Evolutionary conservation across 2,888 invertebrate genomes (phyloP).

Genomic region (Corbicula japonica): DNA sequence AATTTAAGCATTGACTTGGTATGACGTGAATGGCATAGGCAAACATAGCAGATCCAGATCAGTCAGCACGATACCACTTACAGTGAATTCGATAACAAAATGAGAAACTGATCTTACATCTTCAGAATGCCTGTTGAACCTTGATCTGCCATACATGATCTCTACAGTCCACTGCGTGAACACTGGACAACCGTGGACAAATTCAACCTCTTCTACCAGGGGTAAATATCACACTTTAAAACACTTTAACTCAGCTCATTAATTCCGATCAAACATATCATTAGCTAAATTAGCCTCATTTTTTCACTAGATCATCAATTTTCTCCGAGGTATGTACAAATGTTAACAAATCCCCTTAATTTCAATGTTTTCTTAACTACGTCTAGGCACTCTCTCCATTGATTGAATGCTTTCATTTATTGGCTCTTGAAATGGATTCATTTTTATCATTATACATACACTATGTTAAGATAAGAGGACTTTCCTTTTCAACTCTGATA

Average conservation of each 20-base stretch:
- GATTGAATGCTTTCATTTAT: background rate
- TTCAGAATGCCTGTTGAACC: constrained; percentile 49
- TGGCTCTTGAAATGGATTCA: constrained; percentile 27
- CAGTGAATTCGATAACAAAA: too few relatives aligned
- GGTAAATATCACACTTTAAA: background rate
- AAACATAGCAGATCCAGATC: too few relatives aligned
- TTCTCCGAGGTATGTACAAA: too few relatives aligned
- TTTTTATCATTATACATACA: constrained; percentile 46
- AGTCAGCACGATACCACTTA: too few relatives aligned
- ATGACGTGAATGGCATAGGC: too few relatives aligned
- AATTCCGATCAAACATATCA: background rate
- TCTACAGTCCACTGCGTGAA: background rate
- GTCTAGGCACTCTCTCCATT: background rate
- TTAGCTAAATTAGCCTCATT: too few relatives aligned
- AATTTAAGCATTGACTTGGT: too few relatives aligned
- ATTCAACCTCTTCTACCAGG: too few relatives aligned
- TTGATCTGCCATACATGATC: constrained; percentile 39
- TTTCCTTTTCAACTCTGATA: constrained; percentile 24
- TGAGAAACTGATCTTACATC: constrained; percentile 41
- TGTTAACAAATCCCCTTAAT: background rate
- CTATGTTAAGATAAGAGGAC: constrained; percentile 14
- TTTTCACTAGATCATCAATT: too few relatives aligned
- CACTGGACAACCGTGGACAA: too few relatives aligned
- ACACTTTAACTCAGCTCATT: background rate
- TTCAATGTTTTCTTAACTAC: background rate